These are phyloP conservation scores for Bothrops jararaca DNA, from an alignment of 2,113 vertebrate genomes.

Conservation along the genomic window DNA sequence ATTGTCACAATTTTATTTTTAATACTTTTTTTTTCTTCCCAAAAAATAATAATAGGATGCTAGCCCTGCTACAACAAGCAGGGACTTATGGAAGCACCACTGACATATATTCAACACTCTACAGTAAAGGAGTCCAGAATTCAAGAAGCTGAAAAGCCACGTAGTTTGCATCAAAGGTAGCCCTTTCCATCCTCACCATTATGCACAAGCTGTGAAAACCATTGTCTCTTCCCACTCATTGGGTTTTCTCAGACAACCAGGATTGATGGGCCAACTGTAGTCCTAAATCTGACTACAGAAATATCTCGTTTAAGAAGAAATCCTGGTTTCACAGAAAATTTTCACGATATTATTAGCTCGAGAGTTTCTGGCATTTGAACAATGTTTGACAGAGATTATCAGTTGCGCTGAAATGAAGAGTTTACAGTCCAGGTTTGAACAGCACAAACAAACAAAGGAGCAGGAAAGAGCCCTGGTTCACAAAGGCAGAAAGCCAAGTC, in stretches of 20 bases:
- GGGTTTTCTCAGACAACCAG: not conserved
- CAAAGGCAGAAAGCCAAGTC: not conserved
- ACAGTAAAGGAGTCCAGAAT: not conserved
- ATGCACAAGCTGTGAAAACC: not conserved
- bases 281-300: not conserved
- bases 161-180: not conserved
- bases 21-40: not conserved
- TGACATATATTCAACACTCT: not conserved
- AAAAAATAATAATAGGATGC: not conserved
- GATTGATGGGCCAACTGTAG: not conserved
- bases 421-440: not conserved
- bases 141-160: not conserved
- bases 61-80: not conserved
- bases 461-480: not conserved
- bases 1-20: not conserved
- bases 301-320: not conserved
- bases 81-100: not conserved
- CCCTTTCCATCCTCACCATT: not conserved
- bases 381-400: slow-evolving; percentile 7
- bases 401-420: not conserved
- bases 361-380: not conserved
- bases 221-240: not conserved
- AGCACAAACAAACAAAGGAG: slow-evolving; percentile 9
- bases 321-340: not conserved
- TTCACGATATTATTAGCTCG: not conserved